Conservation (phyloP, 2,888 invertebrate species). For the Tuberolachnus salignus region DNA sequence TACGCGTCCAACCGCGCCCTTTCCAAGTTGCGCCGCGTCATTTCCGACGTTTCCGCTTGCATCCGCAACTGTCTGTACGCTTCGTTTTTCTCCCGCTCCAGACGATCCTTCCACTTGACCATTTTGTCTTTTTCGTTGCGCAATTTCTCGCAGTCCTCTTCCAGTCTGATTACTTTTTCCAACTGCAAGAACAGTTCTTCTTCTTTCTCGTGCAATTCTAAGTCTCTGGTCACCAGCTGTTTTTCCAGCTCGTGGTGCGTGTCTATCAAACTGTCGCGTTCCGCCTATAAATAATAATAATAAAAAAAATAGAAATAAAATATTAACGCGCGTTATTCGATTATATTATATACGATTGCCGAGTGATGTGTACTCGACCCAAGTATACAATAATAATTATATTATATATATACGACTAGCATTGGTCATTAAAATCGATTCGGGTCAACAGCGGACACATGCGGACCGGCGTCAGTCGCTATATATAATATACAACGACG, state of each 20-base stretch:
- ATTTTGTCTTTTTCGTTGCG: constrained; percentile 65
- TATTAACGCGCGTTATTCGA: neutral
- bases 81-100: constrained; percentile 65
- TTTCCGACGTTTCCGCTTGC: constrained; percentile 68
- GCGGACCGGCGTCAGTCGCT: neutral
- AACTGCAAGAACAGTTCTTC: constrained; percentile 69
- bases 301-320: neutral
- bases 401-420: too few relatives aligned
- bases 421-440: neutral
- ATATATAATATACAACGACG: neutral
- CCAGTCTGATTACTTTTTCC: constrained; percentile 68
- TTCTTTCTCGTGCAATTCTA: constrained; percentile 68
- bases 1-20: constrained; percentile 68
- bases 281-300: constrained; percentile 63
- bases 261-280: constrained; percentile 67
- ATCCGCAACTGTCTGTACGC: constrained; percentile 66
- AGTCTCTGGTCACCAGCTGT: constrained; percentile 67
- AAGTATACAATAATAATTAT: neutral
- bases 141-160: constrained; percentile 68
- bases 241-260: constrained; percentile 65
- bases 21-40: constrained; percentile 67
- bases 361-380: neutral
- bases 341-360: neutral
- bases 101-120: constrained; percentile 63
- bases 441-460: neutral